phyloP scores from a whole-genome alignment of 2,113 vertebrate species.

The Heterotis niloticus region DNA sequence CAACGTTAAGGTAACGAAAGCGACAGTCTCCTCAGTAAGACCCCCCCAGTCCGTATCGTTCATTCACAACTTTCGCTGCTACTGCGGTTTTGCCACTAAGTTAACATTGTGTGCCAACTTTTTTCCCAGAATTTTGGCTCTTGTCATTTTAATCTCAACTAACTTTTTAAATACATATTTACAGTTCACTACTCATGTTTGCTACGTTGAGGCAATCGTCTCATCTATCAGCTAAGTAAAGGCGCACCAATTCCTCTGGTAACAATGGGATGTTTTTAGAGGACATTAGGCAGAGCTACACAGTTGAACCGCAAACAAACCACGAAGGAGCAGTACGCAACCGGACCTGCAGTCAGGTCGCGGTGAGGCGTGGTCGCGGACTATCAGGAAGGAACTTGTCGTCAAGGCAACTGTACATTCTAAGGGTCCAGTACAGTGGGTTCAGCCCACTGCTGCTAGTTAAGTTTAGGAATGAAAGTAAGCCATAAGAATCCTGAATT shows the following conservation, averaged over 20 bases:
- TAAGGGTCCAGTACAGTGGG: conserved; percentile 52
- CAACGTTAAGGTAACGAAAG: conserved; percentile 14
- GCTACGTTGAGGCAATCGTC: conserved; percentile 6
- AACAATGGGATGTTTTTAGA: neutral
- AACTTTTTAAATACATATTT: conserved; percentile 14
- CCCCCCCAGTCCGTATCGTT: neutral
- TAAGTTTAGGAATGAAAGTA: conserved; percentile 63
- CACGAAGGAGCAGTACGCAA: neutral
- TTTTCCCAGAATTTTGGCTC: neutral
- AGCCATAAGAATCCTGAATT: conserved; percentile 72
- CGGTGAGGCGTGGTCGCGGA: conserved; percentile 3
- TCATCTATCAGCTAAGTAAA: neutral
- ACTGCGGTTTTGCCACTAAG: neutral
- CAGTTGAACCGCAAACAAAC: neutral
- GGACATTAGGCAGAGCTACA: conserved; percentile 14
- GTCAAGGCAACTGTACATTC: conserved; percentile 68
- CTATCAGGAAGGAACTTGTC: conserved; percentile 64
- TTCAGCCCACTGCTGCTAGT: conserved; percentile 27
- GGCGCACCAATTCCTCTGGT: neutral
- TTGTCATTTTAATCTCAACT: neutral
- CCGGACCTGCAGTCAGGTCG: conserved; percentile 5
- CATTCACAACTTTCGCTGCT: neutral
- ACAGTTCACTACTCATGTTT: neutral
- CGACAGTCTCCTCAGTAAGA: neutral
- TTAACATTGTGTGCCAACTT: neutral